Percentiles rank a stretch among this genome's conserved stretches.
phyloP scores from a whole-genome alignment of 2,888 invertebrate species.

The Eilema griseolum region DNA sequence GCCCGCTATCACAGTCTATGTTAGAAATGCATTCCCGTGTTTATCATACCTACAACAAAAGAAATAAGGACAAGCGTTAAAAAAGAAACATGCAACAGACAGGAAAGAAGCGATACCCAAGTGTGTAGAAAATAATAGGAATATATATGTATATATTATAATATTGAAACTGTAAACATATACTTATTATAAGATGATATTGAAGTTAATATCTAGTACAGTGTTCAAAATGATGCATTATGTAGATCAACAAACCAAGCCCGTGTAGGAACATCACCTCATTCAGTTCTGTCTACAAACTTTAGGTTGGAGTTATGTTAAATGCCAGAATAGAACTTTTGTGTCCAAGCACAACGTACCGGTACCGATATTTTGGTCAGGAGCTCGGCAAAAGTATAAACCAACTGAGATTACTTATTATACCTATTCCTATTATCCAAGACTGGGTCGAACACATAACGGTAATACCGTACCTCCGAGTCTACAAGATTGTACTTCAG shows the following conservation, averaged over 20 bases:
- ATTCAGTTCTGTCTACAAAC: not conserved
- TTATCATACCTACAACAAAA: conserved; percentile 85
- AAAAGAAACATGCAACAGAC: conserved; percentile 72
- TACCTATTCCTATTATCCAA: too few relatives aligned
- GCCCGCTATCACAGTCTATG: conserved; percentile 82
- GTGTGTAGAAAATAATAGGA: not conserved
- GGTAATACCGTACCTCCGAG: too few relatives aligned
- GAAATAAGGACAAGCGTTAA: conserved; percentile 80
- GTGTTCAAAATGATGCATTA: not conserved
- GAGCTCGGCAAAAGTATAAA: not conserved
- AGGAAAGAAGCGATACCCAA: conserved; percentile 44
- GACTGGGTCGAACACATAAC: too few relatives aligned
- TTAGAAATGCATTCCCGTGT: conserved; percentile 80
- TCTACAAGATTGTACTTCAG: too few relatives aligned
- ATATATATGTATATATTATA: not conserved
- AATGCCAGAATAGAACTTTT: not conserved
- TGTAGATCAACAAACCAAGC: conserved; percentile 1
- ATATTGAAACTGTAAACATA: not conserved
- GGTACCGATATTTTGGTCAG: not conserved
- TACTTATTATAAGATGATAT: not conserved
- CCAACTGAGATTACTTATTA: not conserved
- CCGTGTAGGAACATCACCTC: not conserved
- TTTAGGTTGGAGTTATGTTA: not conserved
- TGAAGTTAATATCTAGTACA: not conserved
- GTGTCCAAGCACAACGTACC: not conserved